Evolutionary conservation across 2,797 vertebrate species (phyloP), one percentile per base, ranked within the genome.

Genomic region (Miichthys miiuy): DNA sequence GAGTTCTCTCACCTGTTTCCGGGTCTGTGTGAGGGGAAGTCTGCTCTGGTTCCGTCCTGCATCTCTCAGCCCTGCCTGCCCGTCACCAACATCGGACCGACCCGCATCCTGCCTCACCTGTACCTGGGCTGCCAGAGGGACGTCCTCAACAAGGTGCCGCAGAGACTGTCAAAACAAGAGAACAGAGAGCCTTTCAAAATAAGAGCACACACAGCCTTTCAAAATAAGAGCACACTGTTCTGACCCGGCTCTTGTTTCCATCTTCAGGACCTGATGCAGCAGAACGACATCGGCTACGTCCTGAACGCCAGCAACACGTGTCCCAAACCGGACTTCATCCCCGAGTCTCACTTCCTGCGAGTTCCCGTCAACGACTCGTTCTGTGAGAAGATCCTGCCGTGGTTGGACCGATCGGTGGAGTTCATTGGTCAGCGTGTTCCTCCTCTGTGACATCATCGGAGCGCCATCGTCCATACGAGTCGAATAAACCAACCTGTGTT

Each of bases 351-450:
- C 86, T 99, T 99, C 93, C 95, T 99, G 54, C 88, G 98, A 12
- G 97, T 99, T 25, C 98, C 98, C 0, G 97, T 99, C 81, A 99
- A 98, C 0, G 98, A 99, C 90, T 99, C 97, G 74, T 99, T 99
- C 91, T 97, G 97, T 34, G 98, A 99, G 93, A 99, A 98, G 93
- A 99, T 99, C 90, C 93, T 99, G 77, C 98, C 98, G 0, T 99
- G 98, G 97, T 66, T 99, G 93, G 97, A 99, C 94, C 95, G 95
- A 52, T 99, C 98, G 0, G 96, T 99, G 2, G 98, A 99, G 85
- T 99, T 99, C 92, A 99, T 99, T 90, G 98, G 98, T 99, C 86
- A 93, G 95, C 6, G 7, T 7, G 34, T 38, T 9, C 34, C 34
- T 38, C 34, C 34, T 38, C 34, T 38, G 34, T 38, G 34, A 38